Base-by-base conservation (phyloP, 2,888 invertebrate genomes). In the Electrophaes corylata region DNA sequence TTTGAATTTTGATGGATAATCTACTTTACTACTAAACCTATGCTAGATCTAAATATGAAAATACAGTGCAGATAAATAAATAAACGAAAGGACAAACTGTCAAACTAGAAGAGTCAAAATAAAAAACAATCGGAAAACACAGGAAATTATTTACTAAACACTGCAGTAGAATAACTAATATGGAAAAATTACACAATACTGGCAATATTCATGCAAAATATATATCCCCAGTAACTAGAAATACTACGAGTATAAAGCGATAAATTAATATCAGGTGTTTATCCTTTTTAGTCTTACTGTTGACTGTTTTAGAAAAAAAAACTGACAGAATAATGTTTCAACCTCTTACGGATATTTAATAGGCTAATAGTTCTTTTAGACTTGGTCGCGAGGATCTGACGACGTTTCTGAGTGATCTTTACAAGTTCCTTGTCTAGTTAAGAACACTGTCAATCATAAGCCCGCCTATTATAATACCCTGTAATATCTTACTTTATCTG, bases 201-300 rank as follows among this genome's bases (percentile, higher is more conserved):
- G n/a, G n/a, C 14, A 35, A 16, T 37, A 49, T 40, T 40, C 12
- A 40, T 40, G 18, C 4, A 20, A 19, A 49, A 49, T 39, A 11
- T 8, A 3, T 20, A 35, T 23, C 35, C 3, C 40, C 40, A 39
- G 11, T 11, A 6, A 39, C 11, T 20, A 26, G 23, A 5, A 40
- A 12, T 31, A 35, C 10, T 26, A 29, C 12, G 12, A n/a, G n/a
- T n/a, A n/a, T n/a, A 5, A 35, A 35, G 12, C 47, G 23, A 47
- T 49, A 49, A 49, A 49, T 48, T 39, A 26, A 39, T 29, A 39
- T 49, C 48, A 49, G 48, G 48, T 40, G 48, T 19, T 26, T 16
- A 16, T 5, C 12, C 40, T 6, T 12, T 29, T 29, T 4, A 18
- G 44, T 44, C 26, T 14, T 16, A 14, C 4, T 6, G 12, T 33